phyloP scores from a whole-genome alignment of 2,113 vertebrate genomes.

The Parotia lawesii region DNA sequence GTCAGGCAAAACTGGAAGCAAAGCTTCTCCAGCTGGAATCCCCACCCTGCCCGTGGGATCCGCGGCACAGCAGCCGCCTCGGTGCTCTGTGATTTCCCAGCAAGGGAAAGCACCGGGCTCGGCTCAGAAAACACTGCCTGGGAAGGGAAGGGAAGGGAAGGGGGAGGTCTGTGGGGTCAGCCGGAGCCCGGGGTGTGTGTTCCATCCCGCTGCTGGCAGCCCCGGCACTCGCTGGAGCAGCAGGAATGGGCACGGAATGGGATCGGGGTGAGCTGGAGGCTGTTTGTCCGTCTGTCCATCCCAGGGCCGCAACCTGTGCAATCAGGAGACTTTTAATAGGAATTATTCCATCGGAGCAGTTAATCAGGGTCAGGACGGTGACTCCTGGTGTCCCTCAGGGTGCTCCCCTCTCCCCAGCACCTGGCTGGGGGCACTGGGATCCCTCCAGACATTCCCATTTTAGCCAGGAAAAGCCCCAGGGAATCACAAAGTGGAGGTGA shows the following conservation, averaged over 20 bases:
- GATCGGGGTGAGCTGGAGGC: fast-evolving
- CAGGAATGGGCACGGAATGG: fast-evolving
- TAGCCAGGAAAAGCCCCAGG: neutral
- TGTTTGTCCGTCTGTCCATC: fast-evolving
- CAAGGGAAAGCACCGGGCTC: fast-evolving
- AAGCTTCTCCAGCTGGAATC: neutral
- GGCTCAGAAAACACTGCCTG: fast-evolving
- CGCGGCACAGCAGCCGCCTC: fast-evolving
- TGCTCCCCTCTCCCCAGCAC: neutral
- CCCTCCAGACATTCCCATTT: too few relatives aligned
- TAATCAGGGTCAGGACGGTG: fast-evolving
- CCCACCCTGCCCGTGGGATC: neutral
- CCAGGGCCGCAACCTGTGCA: fast-evolving
- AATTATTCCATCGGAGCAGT: neutral
- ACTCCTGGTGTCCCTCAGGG: neutral
- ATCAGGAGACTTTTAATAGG: neutral
- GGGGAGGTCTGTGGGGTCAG: neutral
- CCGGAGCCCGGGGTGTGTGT: fast-evolving
- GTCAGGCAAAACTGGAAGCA: neutral
- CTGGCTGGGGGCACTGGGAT: neutral
- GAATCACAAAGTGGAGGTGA: fast-evolving
- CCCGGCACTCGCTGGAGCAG: neutral
- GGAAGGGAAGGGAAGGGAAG: fast-evolving
- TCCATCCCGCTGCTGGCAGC: neutral
- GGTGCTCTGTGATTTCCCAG: neutral